Base-by-base conservation (phyloP, 1,140 invertebrate species). In the Euwallacea similis region DNA sequence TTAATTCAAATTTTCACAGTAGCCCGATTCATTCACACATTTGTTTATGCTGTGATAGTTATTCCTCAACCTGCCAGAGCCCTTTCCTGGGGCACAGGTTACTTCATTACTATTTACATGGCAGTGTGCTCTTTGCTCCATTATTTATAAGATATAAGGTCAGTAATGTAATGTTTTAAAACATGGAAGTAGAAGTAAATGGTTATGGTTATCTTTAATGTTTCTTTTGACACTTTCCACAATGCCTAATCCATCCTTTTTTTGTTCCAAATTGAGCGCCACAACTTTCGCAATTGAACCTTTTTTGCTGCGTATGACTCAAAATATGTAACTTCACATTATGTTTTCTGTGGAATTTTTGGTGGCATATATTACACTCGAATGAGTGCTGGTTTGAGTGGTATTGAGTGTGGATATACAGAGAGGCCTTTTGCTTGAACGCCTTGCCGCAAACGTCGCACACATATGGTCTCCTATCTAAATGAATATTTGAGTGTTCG, bases 361-460 rank as follows among this genome's bases (percentile, higher is more conserved):
- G 78, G 11, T 59, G 72, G 44, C 78, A 80, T 7, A 98, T 94
- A 81, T 98, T 95, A 85, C 98, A 99, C 1, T 93, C 91, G 80
- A 97, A 99, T 7, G 62, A 66, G 59, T 68, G 75, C 50, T 59
- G 67, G 58, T 99, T 94, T 13, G 46, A 11, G 81, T 99, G 98
- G 6, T 96, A 98, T 76, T 96, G 85, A 83, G 98, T 96, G 83
- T 99, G 97, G 68, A 98, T 98, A 62, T 98, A 85, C 47, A 99
- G 85, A 81, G 76, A 75, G 7, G 73, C 74, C 16, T 74, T 75
- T 42, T 80, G 78, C 46, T 73, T 76, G 62, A 81, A 81, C 7
- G 76, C 63, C 68, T 80, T 16, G 72, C 81, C 87, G 66, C 88
- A 90, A 55, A 85, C 80, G 66, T 89, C 86, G 73, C 89, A 90